phyloP scores from a whole-genome alignment of 2,888 invertebrate species.

The Seladonia tumulorum region DNA sequence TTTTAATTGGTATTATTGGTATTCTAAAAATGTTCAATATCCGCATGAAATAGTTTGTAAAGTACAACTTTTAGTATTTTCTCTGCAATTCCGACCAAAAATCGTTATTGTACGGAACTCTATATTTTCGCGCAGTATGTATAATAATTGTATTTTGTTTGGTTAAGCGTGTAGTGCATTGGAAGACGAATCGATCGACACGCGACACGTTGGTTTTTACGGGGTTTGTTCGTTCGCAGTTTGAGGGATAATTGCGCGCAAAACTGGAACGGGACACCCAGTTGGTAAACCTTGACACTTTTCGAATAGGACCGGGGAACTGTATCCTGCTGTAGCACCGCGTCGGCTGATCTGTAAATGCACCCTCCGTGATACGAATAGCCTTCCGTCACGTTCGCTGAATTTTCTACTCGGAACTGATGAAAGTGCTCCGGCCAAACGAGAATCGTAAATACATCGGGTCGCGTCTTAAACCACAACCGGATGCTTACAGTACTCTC shows the following conservation, averaged over 20 bases:
- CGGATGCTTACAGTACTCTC: conserved; percentile 59
- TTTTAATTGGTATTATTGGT: no score
- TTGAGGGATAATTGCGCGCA: not conserved
- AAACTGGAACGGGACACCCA: not conserved
- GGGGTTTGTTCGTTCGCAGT: not conserved
- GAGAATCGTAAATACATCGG: conserved; percentile 58
- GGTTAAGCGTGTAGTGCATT: not conserved
- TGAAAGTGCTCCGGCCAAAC: conserved; percentile 56
- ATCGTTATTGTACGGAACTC: not conserved
- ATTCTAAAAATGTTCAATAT: no score
- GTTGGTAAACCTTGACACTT: not conserved
- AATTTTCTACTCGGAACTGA: conserved; percentile 59
- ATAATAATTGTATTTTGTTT: no score
- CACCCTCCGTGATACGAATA: conserved; percentile 28
- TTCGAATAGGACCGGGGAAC: not conserved
- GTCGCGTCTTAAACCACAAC: conserved; percentile 41
- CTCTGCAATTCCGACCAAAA: not conserved
- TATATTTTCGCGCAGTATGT: not conserved
- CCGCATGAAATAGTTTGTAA: no score
- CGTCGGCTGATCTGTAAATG: not conserved
- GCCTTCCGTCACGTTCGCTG: conserved; percentile 48
- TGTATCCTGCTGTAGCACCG: not conserved
- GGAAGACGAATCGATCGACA: not conserved
- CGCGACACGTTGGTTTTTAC: not conserved
- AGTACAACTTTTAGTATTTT: no score